A percentile compares a stretch with the other conserved stretches of the same genome.
Conservation (phyloP, 2,113 vertebrate genomes). For the Brachyhypopomus gauderio region DNA sequence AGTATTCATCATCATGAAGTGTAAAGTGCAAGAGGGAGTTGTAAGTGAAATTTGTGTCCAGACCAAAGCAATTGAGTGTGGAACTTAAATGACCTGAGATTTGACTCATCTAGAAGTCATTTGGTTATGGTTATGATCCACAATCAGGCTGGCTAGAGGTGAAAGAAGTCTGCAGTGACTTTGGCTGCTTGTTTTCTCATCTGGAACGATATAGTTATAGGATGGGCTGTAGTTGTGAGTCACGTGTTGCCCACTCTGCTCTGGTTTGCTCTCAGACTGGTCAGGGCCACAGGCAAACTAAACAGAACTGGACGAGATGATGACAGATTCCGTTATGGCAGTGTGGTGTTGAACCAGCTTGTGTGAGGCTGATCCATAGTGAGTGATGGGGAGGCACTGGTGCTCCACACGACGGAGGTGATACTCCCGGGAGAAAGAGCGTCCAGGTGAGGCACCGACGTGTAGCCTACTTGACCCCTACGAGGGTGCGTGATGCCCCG, state of each 20-base stretch:
- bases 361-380: not conserved
- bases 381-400: not conserved
- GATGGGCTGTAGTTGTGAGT: conserved; percentile 3
- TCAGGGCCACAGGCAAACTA: not conserved
- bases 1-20: conserved; percentile 11
- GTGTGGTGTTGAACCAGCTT: not conserved
- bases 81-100: too few relatives aligned
- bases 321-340: conserved; percentile 11
- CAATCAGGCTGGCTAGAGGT: too few relatives aligned
- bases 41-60: too few relatives aligned
- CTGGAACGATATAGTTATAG: too few relatives aligned
- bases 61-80: too few relatives aligned
- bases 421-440: not conserved
- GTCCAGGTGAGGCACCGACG: not conserved
- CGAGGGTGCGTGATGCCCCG: not conserved
- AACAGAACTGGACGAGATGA: not conserved
- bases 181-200: too few relatives aligned
- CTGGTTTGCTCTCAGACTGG: not conserved
- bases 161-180: too few relatives aligned
- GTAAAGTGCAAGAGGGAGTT: not conserved
- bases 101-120: too few relatives aligned
- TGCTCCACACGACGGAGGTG: not conserved
- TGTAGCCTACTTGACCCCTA: not conserved
- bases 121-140: too few relatives aligned
- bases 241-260: not conserved